These are phyloP conservation scores for Thomomys bottae DNA, from an alignment of 2,113 vertebrate genomes.

Conservation along the genomic window DNA sequence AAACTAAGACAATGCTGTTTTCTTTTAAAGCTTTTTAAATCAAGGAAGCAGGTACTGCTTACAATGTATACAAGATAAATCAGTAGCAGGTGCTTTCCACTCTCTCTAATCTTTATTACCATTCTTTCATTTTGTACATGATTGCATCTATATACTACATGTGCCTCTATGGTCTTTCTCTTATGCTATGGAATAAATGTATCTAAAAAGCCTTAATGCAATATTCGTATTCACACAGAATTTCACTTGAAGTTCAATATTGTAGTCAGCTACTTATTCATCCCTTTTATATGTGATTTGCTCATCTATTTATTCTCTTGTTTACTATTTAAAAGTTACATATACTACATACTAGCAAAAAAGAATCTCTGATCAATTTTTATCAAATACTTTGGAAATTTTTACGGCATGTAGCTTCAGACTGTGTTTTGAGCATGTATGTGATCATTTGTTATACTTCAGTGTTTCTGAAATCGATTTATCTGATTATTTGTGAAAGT, in stretches of 20 bases:
- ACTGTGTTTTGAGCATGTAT: conserved; percentile 10
- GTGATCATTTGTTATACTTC: conserved; percentile 21
- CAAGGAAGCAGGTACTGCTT: conserved; percentile 45
- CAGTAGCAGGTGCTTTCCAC: no score
- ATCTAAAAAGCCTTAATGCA: conserved; percentile 7
- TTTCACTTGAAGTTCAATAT: conserved; percentile 38
- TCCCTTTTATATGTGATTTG: conserved; percentile 23
- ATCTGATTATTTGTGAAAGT: conserved; percentile 62
- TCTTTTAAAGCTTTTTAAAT: conserved; percentile 46
- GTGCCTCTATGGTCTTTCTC: neutral
- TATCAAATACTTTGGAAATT: conserved; percentile 31
- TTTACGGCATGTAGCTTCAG: conserved; percentile 21
- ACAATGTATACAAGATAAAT: neutral
- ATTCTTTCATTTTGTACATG: conserved; percentile 46
- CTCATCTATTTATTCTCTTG: conserved; percentile 18
- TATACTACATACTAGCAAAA: neutral
- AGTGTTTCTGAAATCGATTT: conserved; percentile 50
- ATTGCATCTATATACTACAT: neutral
- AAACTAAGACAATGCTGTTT: neutral
- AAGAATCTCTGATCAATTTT: conserved; percentile 43
- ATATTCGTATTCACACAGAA: conserved; percentile 28
- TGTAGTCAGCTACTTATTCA: conserved; percentile 22
- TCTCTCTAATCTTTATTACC: conserved; percentile 10
- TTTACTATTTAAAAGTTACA: conserved; percentile 44
- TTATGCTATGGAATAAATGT: conserved; percentile 17